phyloP scores from a whole-genome alignment of 2,797 vertebrate species.

The Sylvia borin region DNA sequence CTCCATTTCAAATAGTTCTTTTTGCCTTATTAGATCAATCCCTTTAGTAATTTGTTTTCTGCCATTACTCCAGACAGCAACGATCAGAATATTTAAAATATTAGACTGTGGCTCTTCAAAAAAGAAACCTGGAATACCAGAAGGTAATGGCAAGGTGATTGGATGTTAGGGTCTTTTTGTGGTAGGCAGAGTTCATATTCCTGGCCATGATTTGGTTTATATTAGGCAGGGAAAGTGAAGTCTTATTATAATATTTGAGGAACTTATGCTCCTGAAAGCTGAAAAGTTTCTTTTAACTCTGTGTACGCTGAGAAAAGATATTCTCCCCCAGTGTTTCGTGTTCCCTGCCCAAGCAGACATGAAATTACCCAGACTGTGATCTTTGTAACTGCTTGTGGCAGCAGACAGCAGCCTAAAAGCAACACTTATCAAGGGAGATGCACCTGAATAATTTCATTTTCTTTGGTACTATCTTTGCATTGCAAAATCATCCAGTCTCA shows the following conservation, averaged over 20 bases:
- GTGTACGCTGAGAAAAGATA: not conserved
- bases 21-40: not conserved
- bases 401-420: not conserved
- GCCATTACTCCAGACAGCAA: not conserved
- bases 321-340: not conserved
- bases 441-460: not conserved
- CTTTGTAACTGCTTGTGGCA: not conserved
- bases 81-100: constrained; percentile 13
- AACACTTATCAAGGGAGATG: not conserved
- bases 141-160: not conserved
- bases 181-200: not conserved
- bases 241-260: not conserved
- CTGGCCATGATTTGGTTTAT: not conserved
- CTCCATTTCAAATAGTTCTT: constrained; percentile 1
- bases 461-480: not conserved
- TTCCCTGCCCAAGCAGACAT: not conserved
- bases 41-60: not conserved
- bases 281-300: not conserved
- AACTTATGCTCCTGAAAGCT: not conserved
- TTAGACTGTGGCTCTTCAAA: not conserved
- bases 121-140: not conserved
- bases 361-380: not conserved
- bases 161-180: not conserved
- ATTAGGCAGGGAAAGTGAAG: not conserved
- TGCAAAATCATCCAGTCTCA: not conserved